Conservation (phyloP, 2,797 vertebrate species). For the Vireo griseus region DNA sequence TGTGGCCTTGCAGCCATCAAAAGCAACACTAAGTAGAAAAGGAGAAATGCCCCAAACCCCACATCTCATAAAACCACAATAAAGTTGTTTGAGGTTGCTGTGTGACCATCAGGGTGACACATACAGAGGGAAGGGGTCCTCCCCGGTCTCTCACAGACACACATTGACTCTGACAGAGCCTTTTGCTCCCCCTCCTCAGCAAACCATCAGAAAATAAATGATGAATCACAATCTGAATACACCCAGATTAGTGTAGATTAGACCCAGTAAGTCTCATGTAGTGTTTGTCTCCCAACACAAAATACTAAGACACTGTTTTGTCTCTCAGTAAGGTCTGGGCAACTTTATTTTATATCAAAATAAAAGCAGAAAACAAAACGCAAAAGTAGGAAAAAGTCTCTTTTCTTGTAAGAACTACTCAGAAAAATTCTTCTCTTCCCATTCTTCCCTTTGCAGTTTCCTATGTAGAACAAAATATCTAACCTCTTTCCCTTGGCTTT, state of each 20-base stretch:
- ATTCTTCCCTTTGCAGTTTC: not conserved
- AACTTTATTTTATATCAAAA: not conserved
- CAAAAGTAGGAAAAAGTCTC: not conserved
- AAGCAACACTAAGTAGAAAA: not conserved
- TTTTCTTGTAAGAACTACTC: not conserved
- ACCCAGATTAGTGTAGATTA: not conserved
- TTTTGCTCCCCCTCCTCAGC: not conserved
- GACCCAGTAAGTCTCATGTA: not conserved
- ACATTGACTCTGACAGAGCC: not conserved
- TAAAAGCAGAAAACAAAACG: not conserved
- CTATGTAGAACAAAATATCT: not conserved
- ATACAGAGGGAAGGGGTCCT: not conserved
- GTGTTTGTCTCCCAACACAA: not conserved
- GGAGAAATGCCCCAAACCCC: not conserved
- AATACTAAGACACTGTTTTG: not conserved
- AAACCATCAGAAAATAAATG: not conserved
- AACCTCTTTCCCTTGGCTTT: not conserved
- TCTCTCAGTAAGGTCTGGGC: not conserved
- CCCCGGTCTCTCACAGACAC: not conserved
- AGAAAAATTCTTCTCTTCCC: not conserved
- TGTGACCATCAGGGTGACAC: accelerated
- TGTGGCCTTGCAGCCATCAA: not conserved
- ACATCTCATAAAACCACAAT: not conserved
- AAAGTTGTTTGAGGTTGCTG: not conserved
- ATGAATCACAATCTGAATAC: not conserved